Evolutionary conservation across 35 echinoderm and acorn worm genomes (phyloP), one percentile per base, ranked within the genome.

Genomic region (Stichopus chloronotus): DNA sequence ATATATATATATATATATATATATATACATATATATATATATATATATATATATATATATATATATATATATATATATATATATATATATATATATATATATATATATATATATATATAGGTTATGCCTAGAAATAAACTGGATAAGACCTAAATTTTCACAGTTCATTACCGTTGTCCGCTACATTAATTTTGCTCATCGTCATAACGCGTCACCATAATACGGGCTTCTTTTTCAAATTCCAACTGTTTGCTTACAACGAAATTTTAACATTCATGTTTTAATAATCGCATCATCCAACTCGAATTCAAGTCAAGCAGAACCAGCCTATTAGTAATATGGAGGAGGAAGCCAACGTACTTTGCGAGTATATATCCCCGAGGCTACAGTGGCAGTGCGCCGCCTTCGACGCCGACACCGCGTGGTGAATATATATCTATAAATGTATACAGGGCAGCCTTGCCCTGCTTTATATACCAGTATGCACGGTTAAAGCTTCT

Each of bases 261-360:
- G 82, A 58, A 85, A 23, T 58, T 20, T 85, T 85, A 85, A 85
- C 82, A 85, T 56, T 85, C 82, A 85, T 85, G 82, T 85, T 85
- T 85, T 85, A 85, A 85, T 85, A 85, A 85, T 85, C 82, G 58
- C 82, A 85, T 85, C 82, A 85, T 43, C n/a, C 82, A 17, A 58
- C 82, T 85, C 82, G 22, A 85, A 21, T 53, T 56, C 55, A 85
- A 85, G 16, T 85, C 54, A 58, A 85, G 82, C 57, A 58, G 55
- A 85, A 58, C 82, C 55, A 21, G 20, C 55, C 57, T 53, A 56
- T 58, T 85, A 85, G 82, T n/a, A 85, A 85, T 1, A 10, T 11
- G 7, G 52, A 14, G 21, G 76, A 78, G 21, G 53, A 56, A 83
- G 80, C 43, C 80, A 83, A 83, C 55, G 80, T n/a, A 83, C 80